phyloP scores from a whole-genome alignment of 2,888 invertebrate genomes.

The Ramazzottius varieornatus region DNA sequence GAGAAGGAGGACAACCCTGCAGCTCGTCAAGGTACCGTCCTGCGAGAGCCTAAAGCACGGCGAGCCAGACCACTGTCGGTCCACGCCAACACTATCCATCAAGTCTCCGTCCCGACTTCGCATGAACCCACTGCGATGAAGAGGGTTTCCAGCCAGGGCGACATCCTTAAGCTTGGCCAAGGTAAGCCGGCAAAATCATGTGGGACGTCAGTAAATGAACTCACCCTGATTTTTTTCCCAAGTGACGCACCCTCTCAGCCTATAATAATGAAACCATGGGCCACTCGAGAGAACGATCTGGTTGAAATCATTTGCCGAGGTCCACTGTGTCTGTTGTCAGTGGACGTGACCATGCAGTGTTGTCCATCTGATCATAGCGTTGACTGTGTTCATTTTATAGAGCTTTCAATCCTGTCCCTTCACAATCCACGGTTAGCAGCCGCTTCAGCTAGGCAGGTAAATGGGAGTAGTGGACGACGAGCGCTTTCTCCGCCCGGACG shows the following conservation, averaged over 20 bases:
- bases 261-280: too few species aligned
- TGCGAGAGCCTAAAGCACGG: neutral
- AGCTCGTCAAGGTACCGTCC: neutral
- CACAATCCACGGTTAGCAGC: neutral
- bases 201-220: neutral
- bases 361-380: neutral
- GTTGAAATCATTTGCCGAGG: too few species aligned
- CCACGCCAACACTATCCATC: neutral
- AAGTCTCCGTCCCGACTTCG: neutral
- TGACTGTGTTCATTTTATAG: neutral
- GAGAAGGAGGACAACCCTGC: neutral
- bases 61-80: neutral
- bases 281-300: too few species aligned
- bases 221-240: neutral
- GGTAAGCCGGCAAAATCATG: too few species aligned
- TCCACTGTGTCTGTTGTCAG: too few species aligned
- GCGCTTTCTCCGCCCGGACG: neutral
- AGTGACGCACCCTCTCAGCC: too few species aligned
- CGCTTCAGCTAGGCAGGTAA: neutral
- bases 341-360: neutral
- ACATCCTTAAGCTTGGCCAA: neutral
- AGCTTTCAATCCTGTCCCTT: neutral
- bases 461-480: neutral
- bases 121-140: neutral
- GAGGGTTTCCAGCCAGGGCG: neutral